Evolutionary conservation across 2,797 vertebrate species (phyloP), one percentile per base, ranked within the genome.

Genomic region (Cryptoblepharus egeriae): DNA sequence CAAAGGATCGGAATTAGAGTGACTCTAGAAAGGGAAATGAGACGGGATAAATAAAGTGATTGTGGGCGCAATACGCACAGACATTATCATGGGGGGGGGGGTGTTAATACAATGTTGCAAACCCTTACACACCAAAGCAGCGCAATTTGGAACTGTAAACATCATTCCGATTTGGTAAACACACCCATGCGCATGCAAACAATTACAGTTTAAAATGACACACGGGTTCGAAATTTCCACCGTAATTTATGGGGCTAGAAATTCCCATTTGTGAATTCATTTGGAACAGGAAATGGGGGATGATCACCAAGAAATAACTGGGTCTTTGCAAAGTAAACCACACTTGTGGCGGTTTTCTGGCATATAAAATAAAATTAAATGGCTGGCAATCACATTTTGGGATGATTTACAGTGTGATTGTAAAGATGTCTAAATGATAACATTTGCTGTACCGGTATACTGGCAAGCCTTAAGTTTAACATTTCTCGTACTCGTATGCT

Each of bases 131-230:
- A 80, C 28, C 84, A 79, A 85, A 30, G 26, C 10, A 85, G 64
- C 83, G 1, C 12, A 65, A 87, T 37, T 24, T 77, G 37, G 63
- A 87, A 64, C n/a, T n/a, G 75, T 20, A 58, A 87, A 91, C 76
- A 68, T 13, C 58, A 75, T 52, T 76, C 58, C 76, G 61, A n/a
- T 32, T 78, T 82, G 73, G 37, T 49, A 83, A 90, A 58, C 28
- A 85, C 22, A 75, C 80, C 1, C 80, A 75, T 85, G 35, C 61
- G n/a, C 60, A 37, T 75, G 1, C 80, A 75, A 87, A 42, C 57
- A 58, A 22, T 78, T 69, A 10, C 35, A n/a, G 57, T 75, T 79
- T 78, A 73, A 74, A 84, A 81, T 39, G 58, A 42, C 57, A 1
- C 11, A 81, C 80, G 37, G 70, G 83, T 80, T 70, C 2, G 83